Conservation (phyloP, 2,888 invertebrate genomes). For the Cosmia pyralina region DNA sequence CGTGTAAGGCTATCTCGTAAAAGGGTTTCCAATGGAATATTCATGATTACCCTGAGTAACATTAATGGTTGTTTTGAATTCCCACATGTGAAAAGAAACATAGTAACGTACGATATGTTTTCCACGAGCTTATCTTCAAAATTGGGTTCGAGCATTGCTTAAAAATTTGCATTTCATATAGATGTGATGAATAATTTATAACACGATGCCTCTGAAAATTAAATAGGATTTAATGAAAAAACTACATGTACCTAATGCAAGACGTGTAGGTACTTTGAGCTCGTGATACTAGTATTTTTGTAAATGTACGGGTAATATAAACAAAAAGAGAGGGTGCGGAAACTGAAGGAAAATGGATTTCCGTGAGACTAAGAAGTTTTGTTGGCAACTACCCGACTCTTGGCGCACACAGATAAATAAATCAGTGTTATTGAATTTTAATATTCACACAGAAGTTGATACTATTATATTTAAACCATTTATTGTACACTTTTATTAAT, state of each 20-base stretch:
- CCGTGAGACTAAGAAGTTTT: constrained; percentile 66
- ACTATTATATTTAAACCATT: neutral
- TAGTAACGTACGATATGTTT: constrained; percentile 71
- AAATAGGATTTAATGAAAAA: constrained; percentile 42
- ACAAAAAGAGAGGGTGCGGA: constrained; percentile 57
- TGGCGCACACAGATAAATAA: constrained; percentile 56
- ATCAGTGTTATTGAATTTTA: constrained; percentile 64
- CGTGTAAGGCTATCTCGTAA: constrained; percentile 76
- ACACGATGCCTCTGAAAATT: constrained; percentile 30
- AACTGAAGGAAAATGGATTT: constrained; percentile 64
- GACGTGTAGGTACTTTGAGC: neutral
- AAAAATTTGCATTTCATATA: constrained; percentile 63
- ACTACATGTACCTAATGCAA: constrained; percentile 21
- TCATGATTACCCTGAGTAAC: constrained; percentile 80
- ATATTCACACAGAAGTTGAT: constrained; percentile 51
- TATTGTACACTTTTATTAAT: neutral
- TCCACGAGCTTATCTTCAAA: constrained; percentile 73
- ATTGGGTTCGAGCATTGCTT: constrained; percentile 68
- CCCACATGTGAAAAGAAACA: constrained; percentile 79
- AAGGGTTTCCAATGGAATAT: constrained; percentile 84
- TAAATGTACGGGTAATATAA: constrained; percentile 52
- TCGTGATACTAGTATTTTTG: constrained; percentile 30
- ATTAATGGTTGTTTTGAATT: constrained; percentile 85
- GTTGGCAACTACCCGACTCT: constrained; percentile 61
- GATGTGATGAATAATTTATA: constrained; percentile 55